These are phyloP conservation scores for Drosophila silvestris DNA, from an alignment of 2,888 invertebrate genomes.

Conservation along the genomic window DNA sequence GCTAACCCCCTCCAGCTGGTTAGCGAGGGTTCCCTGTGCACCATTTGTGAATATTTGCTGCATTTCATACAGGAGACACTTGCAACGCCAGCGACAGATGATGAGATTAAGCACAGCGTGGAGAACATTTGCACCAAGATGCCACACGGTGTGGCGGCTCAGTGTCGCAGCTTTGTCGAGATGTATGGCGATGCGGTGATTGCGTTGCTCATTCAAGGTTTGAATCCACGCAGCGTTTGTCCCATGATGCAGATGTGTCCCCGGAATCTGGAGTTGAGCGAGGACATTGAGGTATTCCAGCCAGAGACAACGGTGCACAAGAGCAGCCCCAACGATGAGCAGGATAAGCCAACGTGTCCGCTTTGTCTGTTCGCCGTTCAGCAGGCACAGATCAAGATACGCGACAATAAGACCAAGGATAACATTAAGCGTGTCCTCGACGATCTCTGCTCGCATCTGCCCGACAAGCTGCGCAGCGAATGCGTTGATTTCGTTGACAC, in stretches of 20 bases:
- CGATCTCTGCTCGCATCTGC: conserved; percentile 90
- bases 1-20: conserved; percentile 72
- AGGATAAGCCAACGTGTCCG: conserved; percentile 90
- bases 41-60: conserved; percentile 93
- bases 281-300: conserved; percentile 87
- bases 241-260: conserved; percentile 91
- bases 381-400: conserved; percentile 90
- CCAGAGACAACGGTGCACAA: conserved; percentile 64
- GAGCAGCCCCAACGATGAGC: conserved; percentile 54
- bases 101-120: conserved; percentile 89
- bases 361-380: conserved; percentile 93
- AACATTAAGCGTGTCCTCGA: conserved; percentile 90
- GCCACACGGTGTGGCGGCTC: conserved; percentile 87
- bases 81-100: conserved; percentile 89
- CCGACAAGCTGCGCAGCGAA: conserved; percentile 88
- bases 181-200: conserved; percentile 93
- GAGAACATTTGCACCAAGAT: conserved; percentile 90
- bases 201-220: conserved; percentile 90
- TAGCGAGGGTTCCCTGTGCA: conserved; percentile 87
- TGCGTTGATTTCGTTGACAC: conserved; percentile 91
- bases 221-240: conserved; percentile 86
- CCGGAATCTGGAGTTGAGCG: conserved; percentile 81
- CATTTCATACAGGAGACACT: conserved; percentile 92
- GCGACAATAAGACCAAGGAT: conserved; percentile 91
- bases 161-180: conserved; percentile 91